Base-by-base conservation (phyloP, 1,140 invertebrate species). In the Drosophila sp. region DNA sequence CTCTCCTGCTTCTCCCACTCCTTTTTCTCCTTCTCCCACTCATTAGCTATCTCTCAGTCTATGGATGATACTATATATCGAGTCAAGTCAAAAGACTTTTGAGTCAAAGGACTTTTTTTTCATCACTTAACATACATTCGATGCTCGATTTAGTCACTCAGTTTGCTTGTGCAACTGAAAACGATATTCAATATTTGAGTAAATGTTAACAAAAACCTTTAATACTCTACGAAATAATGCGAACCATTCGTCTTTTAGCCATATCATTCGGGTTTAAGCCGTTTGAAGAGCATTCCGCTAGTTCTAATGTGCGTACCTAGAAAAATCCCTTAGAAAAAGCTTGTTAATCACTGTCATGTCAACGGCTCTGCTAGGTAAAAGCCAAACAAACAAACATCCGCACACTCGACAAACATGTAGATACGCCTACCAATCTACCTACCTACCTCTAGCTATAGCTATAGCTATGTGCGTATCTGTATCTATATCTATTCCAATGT, bases 331-430 rank as follows among this genome's bases (percentile, higher is more conserved):
- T 50, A 10, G 29, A n/a, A 40, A 60, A 44, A 60, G 70, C 69
- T 44, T 76, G 69, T 67, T 72, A 67, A 72, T 72, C 69, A 76
- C 40, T 72, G 73, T 64, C 70, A 76, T 61, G 60, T 61, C 35
- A 40, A 38, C 41, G 40, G 40, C 40, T 50, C 8, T 29, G n/a
- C 30, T 35, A 47, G 40, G 61, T 60, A 27, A 70, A n/a, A 73
- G 63, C 50, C 54, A 80, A 50, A 50, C 44, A 50, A 50, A 50
- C 44, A 50, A 27, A 27, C 30, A 25, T 35, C 2, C 17, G 8
- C 32, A 32, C 17, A 58, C 56, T 38, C 56, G 29, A 10, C 56
- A 38, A 23, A 25, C 32, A 23, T 33, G 7, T 41, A 30, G 6
- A 27, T 60, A 33, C 5, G 7, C 5, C 3, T 3, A 40, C 11